Evolutionary conservation across 1,140 invertebrate species (phyloP), one percentile per base, ranked within the genome.

Genomic region (Oryzaephilus surinamensis): DNA sequence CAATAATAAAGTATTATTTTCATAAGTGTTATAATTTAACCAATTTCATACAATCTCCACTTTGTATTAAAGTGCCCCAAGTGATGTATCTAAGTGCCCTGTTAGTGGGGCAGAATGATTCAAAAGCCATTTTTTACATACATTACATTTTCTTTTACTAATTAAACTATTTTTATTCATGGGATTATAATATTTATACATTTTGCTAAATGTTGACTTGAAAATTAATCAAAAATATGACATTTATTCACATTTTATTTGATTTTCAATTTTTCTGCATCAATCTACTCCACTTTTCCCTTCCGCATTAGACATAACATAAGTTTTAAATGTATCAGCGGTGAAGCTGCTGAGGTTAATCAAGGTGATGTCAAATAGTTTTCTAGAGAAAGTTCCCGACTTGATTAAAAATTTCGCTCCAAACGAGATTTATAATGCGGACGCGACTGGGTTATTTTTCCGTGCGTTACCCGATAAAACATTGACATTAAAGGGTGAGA

Each of bases 371-470:
- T 23, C 11, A 32, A 32, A 8, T 15, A 39, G 13, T 26, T 33
- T 24, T 14, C 4, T 4, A 3, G 12, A 32, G 12, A 41, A 19
- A n/a, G 13, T 34, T 15, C 30, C 20, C 1, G 12, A 30, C 5
- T 13, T 41, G 17, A 6, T 41, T 2, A 16, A 4, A 10, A 6
- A 13, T 8, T 68, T 66, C 48, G 35, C 49, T 18, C 46, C 54
- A 33, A 45, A 61, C 28, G 52, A 67, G 44, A 54, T 68, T 32
- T 70, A 58, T 52, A 71, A 69, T 48, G 55, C 57, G 11, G 63
- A 70, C 50, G 64, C 70, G 54, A 67, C 60, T 19, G 61, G 60
- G 7, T 49, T 71, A 18, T 45, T 51, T 24, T 51, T 29, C 32
- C 20, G 33, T 24, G 26, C 40, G 18, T 30, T 50, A 29, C 50